A percentile compares a stretch with the other conserved stretches of the same genome.
These are phyloP conservation scores for Malthinus seriepunctatus DNA, from an alignment of 2,888 invertebrate species.

Conservation along the genomic window DNA sequence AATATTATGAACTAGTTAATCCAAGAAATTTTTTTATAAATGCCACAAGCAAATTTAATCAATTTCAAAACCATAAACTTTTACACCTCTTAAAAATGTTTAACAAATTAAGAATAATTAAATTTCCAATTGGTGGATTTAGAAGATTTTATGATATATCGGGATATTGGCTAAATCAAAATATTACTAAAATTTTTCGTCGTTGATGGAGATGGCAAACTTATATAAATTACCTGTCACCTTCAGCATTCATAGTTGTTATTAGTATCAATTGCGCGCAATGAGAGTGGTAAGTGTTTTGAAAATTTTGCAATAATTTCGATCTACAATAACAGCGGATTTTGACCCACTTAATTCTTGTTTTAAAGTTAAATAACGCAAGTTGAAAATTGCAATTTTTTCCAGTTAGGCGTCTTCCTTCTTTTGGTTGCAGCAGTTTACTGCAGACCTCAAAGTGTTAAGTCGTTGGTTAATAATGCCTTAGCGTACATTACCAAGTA, in stretches of 20 bases:
- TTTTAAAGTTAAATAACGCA: no score
- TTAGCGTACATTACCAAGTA: slow-evolving; percentile 9
- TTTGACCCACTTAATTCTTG: no score
- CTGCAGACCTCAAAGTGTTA: slow-evolving; percentile 11
- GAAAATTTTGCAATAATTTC: background rate
- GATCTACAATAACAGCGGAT: background rate
- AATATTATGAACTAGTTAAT: no score
- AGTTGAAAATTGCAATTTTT: background rate
- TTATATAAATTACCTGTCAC: slow-evolving; percentile 12
- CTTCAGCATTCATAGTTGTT: slow-evolving; percentile 10
- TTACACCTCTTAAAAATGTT: no score
- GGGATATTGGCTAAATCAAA: background rate
- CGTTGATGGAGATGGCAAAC: slow-evolving; percentile 6
- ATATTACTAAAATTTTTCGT: background rate
- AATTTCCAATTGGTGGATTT: no score
- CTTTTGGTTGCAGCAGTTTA: slow-evolving; percentile 8
- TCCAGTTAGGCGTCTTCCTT: background rate
- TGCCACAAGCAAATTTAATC: no score
- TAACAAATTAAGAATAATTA: no score
- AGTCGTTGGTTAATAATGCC: background rate
- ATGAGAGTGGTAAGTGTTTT: slow-evolving; percentile 22
- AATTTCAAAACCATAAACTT: no score
- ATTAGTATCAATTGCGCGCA: slow-evolving; percentile 11
- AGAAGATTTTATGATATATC: background rate
- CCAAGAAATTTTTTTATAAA: no score